These are phyloP conservation scores for Ichneumoninae sp. DNA, from an alignment of 2,888 invertebrate species.

Conservation along the genomic window DNA sequence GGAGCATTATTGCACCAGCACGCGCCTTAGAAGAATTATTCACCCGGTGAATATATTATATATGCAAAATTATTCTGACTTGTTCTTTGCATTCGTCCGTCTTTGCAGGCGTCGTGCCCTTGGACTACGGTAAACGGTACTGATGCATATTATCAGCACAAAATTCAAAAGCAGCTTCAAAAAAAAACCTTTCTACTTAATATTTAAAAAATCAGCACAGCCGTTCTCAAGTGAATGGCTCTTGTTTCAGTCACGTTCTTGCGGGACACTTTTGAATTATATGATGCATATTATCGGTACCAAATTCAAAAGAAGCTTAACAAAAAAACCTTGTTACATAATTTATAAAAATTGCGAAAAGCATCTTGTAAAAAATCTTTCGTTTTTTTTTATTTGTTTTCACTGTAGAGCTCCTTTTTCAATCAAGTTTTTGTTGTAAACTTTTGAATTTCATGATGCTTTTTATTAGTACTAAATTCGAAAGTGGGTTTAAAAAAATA, in stretches of 20 bases:
- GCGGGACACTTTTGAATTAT: background rate
- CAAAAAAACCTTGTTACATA: background rate
- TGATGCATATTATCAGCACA: background rate
- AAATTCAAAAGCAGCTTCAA: background rate
- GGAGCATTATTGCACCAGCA: conserved; percentile 5
- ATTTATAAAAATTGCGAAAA: too few relatives aligned
- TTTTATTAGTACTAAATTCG: background rate
- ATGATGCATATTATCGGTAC: background rate
- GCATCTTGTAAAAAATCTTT: background rate
- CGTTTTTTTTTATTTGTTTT: background rate
- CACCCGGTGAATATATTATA: background rate
- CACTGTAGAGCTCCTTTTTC: background rate
- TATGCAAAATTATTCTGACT: conserved; percentile 20
- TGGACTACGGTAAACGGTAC: background rate
- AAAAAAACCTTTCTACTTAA: background rate
- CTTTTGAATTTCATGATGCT: background rate
- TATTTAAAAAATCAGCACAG: too few relatives aligned
- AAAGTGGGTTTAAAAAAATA: background rate
- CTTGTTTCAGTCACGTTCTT: background rate
- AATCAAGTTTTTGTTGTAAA: background rate
- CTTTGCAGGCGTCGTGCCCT: conserved; percentile 5
- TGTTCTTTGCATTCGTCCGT: conserved; percentile 3
- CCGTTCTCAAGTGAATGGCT: background rate
- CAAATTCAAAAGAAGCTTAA: background rate
- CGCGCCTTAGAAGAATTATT: background rate